Evolutionary conservation across 2,888 invertebrate genomes (phyloP).

Genomic region (Leuctra nigra): DNA sequence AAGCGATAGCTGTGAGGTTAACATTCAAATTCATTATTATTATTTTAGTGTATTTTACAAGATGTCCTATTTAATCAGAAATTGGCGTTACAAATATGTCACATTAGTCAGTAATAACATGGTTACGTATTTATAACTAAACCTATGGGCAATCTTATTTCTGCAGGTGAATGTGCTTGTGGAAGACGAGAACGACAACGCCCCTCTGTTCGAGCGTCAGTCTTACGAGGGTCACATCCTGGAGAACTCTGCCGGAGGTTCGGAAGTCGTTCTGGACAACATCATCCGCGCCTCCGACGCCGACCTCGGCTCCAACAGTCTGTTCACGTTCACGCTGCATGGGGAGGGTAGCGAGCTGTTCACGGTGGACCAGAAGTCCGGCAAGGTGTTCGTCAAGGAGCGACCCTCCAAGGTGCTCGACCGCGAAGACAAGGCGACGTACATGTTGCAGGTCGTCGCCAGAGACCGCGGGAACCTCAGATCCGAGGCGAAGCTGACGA

Average conservation of each 20-base stretch:
- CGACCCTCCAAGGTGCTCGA: conserved; percentile 45
- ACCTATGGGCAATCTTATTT: too few relatives aligned
- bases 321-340: conserved; percentile 60
- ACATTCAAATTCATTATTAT: too few relatives aligned
- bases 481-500: conserved; percentile 63
- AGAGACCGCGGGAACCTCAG: conserved; percentile 64
- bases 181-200: conserved; percentile 82
- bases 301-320: conserved; percentile 60
- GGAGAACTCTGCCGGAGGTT: conserved; percentile 67
- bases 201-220: conserved; percentile 66
- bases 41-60: too few relatives aligned
- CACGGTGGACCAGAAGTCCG: conserved; percentile 55
- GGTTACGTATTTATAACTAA: too few relatives aligned
- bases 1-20: too few relatives aligned
- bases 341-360: conserved; percentile 74
- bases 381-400: conserved; percentile 53
- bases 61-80: too few relatives aligned
- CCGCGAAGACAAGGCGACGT: conserved; percentile 62
- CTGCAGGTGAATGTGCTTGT: conserved; percentile 59
- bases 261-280: conserved; percentile 61
- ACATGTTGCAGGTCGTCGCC: conserved; percentile 64
- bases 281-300: conserved; percentile 64
- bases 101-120: too few relatives aligned
- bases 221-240: conserved; percentile 68
- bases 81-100: too few relatives aligned